Evolutionary conservation across 2,113 vertebrate genomes (phyloP).

Genomic region (Gorsachius goisagi): DNA sequence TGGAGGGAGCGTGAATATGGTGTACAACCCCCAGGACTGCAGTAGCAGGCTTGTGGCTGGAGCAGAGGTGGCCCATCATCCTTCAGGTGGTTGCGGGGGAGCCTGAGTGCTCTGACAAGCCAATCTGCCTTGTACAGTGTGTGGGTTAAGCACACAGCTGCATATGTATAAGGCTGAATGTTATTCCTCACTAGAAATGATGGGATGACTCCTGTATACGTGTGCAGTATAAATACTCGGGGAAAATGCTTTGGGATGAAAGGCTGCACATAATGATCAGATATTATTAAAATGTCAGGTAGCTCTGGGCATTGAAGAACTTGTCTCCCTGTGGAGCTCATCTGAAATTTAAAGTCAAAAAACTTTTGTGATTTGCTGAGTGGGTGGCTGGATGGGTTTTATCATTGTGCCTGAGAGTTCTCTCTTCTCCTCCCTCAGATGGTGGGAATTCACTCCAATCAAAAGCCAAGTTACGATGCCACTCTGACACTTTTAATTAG

Average conservation of each 20-base stretch:
- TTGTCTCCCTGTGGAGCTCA: slow-evolving; percentile 1
- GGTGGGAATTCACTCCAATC: neutral
- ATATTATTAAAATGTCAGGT: slow-evolving; percentile 52
- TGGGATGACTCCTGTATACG: neutral
- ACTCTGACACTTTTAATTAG: slow-evolving; percentile 21
- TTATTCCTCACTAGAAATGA: slow-evolving; percentile 1
- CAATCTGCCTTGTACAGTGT: neutral
- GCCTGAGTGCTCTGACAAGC: slow-evolving; percentile 29
- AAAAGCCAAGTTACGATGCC: neutral
- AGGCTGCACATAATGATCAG: slow-evolving; percentile 25
- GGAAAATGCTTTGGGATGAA: slow-evolving; percentile 40
- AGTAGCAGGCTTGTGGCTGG: neutral
- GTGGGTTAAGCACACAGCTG: slow-evolving; percentile 37
- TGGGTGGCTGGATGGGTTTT: slow-evolving; percentile 54
- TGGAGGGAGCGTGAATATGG: fast-evolving
- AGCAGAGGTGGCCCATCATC: slow-evolving; percentile 8
- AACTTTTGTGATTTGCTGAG: slow-evolving; percentile 43
- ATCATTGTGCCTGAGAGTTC: slow-evolving; percentile 5
- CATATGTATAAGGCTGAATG: slow-evolving; percentile 23
- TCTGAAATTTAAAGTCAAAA: slow-evolving; percentile 39
- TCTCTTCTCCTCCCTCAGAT: slow-evolving; percentile 8
- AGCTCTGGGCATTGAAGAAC: slow-evolving; percentile 38
- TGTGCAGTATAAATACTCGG: neutral
- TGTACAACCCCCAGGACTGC: neutral
- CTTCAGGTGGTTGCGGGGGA: neutral